phyloP scores from a whole-genome alignment of 2,797 vertebrate species.

The Chelon labrosus region DNA sequence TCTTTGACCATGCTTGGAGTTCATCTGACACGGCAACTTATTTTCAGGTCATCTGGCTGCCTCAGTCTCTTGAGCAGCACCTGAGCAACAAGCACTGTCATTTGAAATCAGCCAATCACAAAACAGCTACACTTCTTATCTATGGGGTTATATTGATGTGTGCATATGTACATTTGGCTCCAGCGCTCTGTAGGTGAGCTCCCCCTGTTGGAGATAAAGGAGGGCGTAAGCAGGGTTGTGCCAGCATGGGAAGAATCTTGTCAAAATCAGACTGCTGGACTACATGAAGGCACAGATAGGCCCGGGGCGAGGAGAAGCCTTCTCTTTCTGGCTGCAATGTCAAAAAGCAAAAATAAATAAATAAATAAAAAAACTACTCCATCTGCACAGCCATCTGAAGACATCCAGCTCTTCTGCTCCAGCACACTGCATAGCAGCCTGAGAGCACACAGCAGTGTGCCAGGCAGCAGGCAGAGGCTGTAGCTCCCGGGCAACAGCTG shows the following conservation, averaged over 20 bases:
- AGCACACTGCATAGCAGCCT: slow-evolving; percentile 56
- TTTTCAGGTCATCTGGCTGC: not conserved
- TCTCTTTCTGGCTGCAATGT: slow-evolving; percentile 39
- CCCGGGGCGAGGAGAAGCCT: slow-evolving; percentile 26
- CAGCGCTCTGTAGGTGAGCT: slow-evolving; percentile 7
- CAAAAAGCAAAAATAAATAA: slow-evolving; percentile 30
- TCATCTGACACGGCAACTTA: not conserved
- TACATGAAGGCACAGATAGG: slow-evolving; percentile 30
- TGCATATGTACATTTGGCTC: slow-evolving; percentile 2
- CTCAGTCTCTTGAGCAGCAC: not conserved
- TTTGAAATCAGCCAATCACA: not conserved
- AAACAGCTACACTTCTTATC: not conserved
- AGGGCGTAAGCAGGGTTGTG: not conserved
- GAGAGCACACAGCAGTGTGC: slow-evolving; percentile 60
- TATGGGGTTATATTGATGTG: slow-evolving; percentile 5
- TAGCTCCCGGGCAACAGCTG: slow-evolving; percentile 80
- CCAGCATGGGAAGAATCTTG: slow-evolving; percentile 30
- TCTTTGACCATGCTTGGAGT: too few relatives aligned
- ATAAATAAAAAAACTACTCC: slow-evolving; percentile 50
- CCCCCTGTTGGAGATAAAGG: slow-evolving; percentile 4
- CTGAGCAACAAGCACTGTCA: slow-evolving; percentile 11
- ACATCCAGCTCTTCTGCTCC: slow-evolving; percentile 67
- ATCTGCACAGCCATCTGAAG: slow-evolving; percentile 77
- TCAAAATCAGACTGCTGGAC: slow-evolving; percentile 49
- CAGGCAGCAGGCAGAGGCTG: slow-evolving; percentile 69